Evolutionary conservation across 2,888 invertebrate genomes (phyloP).

Genomic region (Idaea straminata): DNA sequence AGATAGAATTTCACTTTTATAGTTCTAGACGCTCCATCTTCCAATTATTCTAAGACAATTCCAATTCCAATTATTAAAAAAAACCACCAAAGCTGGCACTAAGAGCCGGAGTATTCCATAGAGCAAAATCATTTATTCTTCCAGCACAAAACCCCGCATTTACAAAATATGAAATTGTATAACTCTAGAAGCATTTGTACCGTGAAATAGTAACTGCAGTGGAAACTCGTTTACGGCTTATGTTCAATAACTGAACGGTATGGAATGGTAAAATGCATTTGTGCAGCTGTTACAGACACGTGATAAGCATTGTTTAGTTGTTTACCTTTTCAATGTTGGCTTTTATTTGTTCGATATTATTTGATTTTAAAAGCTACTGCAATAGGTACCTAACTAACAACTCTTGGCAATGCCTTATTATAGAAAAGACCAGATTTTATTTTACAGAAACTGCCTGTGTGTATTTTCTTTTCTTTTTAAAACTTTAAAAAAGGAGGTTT

Average conservation of each 20-base stretch:
- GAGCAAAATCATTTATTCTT: background rate
- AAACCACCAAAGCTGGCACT: background rate
- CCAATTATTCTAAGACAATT: no score
- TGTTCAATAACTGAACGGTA: constrained; percentile 19
- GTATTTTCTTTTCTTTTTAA: no score
- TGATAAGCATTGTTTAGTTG: constrained; percentile 24
- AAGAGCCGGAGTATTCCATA: background rate
- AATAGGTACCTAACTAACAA: background rate
- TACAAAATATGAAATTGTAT: constrained; percentile 3
- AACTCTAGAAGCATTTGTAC: constrained; percentile 4
- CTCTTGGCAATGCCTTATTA: background rate
- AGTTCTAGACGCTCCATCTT: no score
- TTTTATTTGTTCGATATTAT: background rate
- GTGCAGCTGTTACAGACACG: constrained; percentile 26
- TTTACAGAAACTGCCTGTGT: no score
- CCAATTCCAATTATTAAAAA: background rate
- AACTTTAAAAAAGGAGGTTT: no score
- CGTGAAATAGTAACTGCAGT: constrained; percentile 11
- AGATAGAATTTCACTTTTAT: no score
- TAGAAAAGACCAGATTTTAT: no score
- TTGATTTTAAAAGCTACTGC: background rate
- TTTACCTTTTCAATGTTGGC: constrained; percentile 1
- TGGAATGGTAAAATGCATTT: constrained; percentile 27
- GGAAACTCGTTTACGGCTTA: constrained; percentile 19
- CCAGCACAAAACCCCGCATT: background rate